phyloP scores from a whole-genome alignment of 2,797 vertebrate genomes.

The Myotis findleyi region DNA sequence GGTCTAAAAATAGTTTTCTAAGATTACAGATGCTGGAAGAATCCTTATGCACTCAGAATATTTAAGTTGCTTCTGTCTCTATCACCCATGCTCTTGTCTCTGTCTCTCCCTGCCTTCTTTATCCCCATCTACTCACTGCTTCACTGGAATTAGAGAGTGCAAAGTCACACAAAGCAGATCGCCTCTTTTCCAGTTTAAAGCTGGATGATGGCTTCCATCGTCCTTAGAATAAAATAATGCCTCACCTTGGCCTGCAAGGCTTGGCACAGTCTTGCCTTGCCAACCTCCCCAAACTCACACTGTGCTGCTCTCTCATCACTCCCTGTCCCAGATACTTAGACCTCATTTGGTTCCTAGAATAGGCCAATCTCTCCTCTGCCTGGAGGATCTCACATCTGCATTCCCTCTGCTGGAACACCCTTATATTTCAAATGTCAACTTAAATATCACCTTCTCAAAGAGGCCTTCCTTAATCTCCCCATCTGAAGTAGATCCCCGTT shows the following conservation, averaged over 20 bases:
- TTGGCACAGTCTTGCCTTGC: background rate
- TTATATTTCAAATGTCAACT: background rate
- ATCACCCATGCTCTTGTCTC: background rate
- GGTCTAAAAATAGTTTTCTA: background rate
- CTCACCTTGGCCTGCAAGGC: background rate
- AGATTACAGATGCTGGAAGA: background rate
- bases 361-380: background rate
- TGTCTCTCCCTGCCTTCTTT: background rate
- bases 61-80: background rate
- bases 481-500: too few species aligned
- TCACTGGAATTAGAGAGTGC: background rate
- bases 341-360: background rate
- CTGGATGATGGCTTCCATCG: background rate
- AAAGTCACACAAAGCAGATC: background rate
- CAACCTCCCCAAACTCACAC: fast-evolving
- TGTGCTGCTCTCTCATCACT: too few species aligned
- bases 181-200: background rate
- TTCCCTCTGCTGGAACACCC: background rate
- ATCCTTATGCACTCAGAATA: too few species aligned
- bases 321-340: background rate
- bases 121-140: background rate
- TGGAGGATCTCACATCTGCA: background rate
- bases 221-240: background rate
- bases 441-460: background rate
- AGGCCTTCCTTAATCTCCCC: background rate